Conservation (phyloP, 2,113 vertebrate genomes). For the Alethe diademata region DNA sequence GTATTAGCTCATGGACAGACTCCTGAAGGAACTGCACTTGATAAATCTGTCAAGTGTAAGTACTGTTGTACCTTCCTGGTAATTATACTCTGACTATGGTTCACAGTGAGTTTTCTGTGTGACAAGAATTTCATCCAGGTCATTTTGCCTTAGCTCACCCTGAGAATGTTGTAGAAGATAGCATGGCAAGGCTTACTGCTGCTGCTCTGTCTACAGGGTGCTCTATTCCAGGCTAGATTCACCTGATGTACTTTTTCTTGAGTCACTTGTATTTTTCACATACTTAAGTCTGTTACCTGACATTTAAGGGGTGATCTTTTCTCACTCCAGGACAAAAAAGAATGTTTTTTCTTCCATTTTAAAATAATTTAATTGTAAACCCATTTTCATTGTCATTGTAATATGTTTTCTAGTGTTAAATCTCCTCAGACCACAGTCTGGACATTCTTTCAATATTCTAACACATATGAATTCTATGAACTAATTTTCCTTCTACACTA, state of each 20-base stretch:
- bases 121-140: neutral
- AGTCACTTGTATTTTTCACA: neutral
- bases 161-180: neutral
- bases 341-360: neutral
- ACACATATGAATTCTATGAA: neutral
- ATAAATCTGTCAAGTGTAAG: neutral
- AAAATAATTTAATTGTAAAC: neutral
- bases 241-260: neutral
- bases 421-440: neutral
- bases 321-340: neutral
- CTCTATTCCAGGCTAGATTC: neutral
- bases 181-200: neutral
- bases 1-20: neutral
- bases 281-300: neutral
- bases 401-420: neutral
- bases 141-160: neutral
- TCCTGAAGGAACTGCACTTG: neutral
- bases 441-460: neutral
- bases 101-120: neutral
- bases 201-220: neutral
- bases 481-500: neutral
- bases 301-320: neutral
- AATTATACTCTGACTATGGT: neutral
- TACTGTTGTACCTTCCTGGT: neutral
- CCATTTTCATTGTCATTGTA: neutral